These are phyloP conservation scores for Macropis europaea DNA, from an alignment of 2,888 invertebrate genomes.

Conservation along the genomic window DNA sequence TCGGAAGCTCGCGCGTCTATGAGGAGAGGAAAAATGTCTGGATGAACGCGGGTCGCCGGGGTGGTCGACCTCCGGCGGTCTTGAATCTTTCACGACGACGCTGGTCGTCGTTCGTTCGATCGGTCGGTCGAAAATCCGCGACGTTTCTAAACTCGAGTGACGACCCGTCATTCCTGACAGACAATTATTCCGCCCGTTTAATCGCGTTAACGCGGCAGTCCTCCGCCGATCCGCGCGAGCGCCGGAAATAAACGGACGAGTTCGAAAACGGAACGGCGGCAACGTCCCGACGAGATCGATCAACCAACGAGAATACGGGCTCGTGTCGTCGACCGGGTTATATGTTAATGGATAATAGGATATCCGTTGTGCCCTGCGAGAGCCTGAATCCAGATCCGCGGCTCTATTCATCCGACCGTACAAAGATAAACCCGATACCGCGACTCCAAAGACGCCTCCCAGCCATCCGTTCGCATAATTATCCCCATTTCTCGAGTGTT, in stretches of 20 bases:
- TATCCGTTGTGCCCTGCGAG: conserved; percentile 57
- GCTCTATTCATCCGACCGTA: conserved; percentile 47
- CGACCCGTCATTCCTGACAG: neutral
- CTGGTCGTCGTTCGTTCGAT: neutral
- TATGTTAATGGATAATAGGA: conserved; percentile 70
- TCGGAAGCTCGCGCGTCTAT: too few species aligned
- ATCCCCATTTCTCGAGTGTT: conserved; percentile 43
- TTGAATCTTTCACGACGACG: conserved; percentile 19
- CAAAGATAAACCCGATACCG: conserved; percentile 56
- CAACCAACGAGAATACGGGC: conserved; percentile 26
- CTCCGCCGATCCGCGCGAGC: too few species aligned
- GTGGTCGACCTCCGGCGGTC: conserved; percentile 28
- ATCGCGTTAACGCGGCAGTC: conserved; percentile 13
- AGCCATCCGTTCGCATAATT: conserved; percentile 44
- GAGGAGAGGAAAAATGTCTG: neutral
- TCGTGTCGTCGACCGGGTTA: conserved; percentile 55
- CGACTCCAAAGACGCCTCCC: conserved; percentile 29
- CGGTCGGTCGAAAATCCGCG: neutral
- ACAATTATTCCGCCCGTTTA: conserved; percentile 28
- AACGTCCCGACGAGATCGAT: conserved; percentile 63
- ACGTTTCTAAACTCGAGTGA: conserved; percentile 25
- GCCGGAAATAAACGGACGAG: conserved; percentile 56
- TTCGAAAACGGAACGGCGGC: conserved; percentile 52
- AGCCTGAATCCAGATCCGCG: conserved; percentile 18
- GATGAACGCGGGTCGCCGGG: neutral